Evolutionary conservation across 2,888 invertebrate genomes (phyloP), one percentile per base, ranked within the genome.

Genomic region (Phania funesta): DNA sequence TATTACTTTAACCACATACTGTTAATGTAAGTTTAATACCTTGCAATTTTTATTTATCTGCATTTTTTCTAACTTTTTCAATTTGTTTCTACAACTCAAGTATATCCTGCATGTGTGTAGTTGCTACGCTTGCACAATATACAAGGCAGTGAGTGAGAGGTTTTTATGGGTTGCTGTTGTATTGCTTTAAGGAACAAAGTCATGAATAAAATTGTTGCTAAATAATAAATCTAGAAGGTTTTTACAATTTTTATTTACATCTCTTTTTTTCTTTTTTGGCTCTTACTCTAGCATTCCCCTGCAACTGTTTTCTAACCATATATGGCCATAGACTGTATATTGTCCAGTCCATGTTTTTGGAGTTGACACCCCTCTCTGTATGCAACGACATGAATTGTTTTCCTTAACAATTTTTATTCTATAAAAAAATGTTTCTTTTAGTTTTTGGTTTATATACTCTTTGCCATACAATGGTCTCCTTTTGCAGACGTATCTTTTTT

Each of bases 191-290:
- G 78, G 58, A 78, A 82, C 78, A 78, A 78, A 82, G 78, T 75
- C 82, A 82, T 82, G 78, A 82, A 82, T 82, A 82, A 82, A 82
- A 78, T 82, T 82, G n/a, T n/a, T n/a, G n/a, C n/a, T n/a, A n/a
- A n/a, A n/a, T n/a, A n/a, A n/a, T n/a, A n/a, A n/a, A n/a, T n/a
- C n/a, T n/a, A n/a, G n/a, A n/a, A n/a, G n/a, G n/a, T n/a, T n/a
- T n/a, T n/a, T n/a, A n/a, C n/a, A n/a, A n/a, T n/a, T n/a, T n/a
- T n/a, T n/a, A n/a, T n/a, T n/a, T n/a, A n/a, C n/a, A n/a, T n/a
- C n/a, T n/a, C n/a, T n/a, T n/a, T n/a, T n/a, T n/a, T n/a, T n/a
- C n/a, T n/a, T n/a, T n/a, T n/a, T 62, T 41, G 62, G 64, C 18
- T 74, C 24, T n/a, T n/a, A n/a, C 32, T 44, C 38, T 41, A 9